Percentiles rank a stretch among this genome's conserved stretches.
phyloP scores from a whole-genome alignment of 2,797 vertebrate species.

The Columba guinea region DNA sequence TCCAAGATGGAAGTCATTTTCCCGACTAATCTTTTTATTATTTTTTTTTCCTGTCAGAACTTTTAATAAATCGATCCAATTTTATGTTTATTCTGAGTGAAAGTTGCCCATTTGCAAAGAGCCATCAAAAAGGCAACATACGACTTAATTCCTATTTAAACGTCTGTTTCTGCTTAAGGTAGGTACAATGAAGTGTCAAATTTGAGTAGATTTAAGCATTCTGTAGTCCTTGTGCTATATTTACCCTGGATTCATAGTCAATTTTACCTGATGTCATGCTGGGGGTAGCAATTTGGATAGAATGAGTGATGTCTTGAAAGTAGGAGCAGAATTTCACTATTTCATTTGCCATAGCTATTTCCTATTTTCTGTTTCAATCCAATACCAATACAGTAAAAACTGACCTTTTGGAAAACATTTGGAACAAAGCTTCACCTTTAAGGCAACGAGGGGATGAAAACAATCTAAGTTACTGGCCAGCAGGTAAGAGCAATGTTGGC shows the following conservation, averaged over 20 bases:
- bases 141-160: neutral
- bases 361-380: neutral
- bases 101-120: neutral
- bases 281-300: neutral
- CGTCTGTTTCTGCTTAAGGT: neutral
- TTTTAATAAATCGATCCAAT: neutral
- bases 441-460: constrained; percentile 21
- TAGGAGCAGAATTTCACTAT: neutral
- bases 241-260: neutral
- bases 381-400: neutral
- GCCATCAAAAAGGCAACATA: neutral
- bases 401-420: constrained; percentile 54
- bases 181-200: neutral
- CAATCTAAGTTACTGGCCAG: constrained; percentile 22
- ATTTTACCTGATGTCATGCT: neutral
- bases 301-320: neutral
- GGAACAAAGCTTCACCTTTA: constrained; percentile 55
- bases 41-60: neutral
- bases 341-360: neutral
- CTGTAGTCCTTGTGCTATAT: neutral
- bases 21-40: neutral
- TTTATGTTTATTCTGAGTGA: neutral
- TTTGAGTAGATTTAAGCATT: neutral
- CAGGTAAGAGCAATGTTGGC: constrained; percentile 28
- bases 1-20: neutral